These are phyloP conservation scores for Prionace glauca DNA, from an alignment of 2,797 vertebrate species.

Conservation along the genomic window DNA sequence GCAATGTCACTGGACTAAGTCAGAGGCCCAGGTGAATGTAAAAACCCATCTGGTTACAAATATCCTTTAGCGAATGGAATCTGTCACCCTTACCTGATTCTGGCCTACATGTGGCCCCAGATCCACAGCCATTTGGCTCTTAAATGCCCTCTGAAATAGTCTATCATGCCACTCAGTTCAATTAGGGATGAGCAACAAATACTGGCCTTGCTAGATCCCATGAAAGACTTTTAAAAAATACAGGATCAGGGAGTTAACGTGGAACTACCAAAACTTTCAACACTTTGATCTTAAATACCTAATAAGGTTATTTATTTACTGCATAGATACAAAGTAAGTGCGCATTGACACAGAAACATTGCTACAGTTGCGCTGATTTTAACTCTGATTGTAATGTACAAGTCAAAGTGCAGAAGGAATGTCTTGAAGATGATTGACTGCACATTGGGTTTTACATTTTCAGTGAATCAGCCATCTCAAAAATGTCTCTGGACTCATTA, in stretches of 20 bases:
- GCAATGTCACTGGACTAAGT: too few species aligned
- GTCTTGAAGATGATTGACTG: not conserved
- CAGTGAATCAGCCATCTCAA: not conserved
- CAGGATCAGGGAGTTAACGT: not conserved
- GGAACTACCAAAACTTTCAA: not conserved
- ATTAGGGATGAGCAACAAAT: too few species aligned
- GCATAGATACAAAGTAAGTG: not conserved
- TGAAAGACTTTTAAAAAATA: too few species aligned
- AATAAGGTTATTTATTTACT: not conserved
- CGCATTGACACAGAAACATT: not conserved
- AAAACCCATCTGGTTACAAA: too few species aligned
- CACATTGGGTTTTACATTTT: not conserved
- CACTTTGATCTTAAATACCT: not conserved
- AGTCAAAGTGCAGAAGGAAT: not conserved
- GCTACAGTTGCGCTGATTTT: not conserved
- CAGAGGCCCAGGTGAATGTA: too few species aligned
- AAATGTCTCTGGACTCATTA: not conserved
- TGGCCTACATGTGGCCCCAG: too few species aligned
- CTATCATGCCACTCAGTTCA: too few species aligned
- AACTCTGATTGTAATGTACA: not conserved
- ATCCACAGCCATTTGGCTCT: too few species aligned
- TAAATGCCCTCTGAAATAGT: too few species aligned
- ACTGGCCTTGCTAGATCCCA: too few species aligned
- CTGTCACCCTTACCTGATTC: too few species aligned
- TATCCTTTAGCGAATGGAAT: too few species aligned